Conservation (phyloP, 1,140 invertebrate genomes). For the Linepithema humile region DNA sequence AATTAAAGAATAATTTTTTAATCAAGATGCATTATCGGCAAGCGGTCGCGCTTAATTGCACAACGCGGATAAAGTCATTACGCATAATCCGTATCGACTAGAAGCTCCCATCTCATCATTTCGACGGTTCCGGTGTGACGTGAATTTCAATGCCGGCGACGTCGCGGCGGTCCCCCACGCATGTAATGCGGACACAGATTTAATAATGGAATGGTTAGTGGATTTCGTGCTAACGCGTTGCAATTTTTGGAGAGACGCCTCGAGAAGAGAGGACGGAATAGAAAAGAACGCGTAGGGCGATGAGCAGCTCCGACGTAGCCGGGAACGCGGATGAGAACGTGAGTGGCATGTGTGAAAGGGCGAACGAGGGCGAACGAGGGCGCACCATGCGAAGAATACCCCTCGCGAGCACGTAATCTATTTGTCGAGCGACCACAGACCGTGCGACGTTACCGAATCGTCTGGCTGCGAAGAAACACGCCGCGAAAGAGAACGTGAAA, state of each 20-base stretch:
- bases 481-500: constrained; percentile 43
- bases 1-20: constrained; percentile 14
- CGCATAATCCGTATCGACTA: constrained; percentile 57
- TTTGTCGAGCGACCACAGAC: constrained; percentile 82
- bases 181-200: constrained; percentile 81
- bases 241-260: constrained; percentile 79
- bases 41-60: constrained; percentile 29
- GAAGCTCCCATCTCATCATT: constrained; percentile 59
- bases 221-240: constrained; percentile 82
- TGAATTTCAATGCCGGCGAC: constrained; percentile 74
- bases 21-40: constrained; percentile 36
- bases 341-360: constrained; percentile 81
- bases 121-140: constrained; percentile 72
- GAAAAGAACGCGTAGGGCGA: constrained; percentile 53
- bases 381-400: constrained; percentile 75
- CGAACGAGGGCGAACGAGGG: constrained; percentile 68
- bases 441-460: constrained; percentile 57
- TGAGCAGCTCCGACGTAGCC: constrained; percentile 38
- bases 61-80: constrained; percentile 52
- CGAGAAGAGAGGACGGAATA: constrained; percentile 2
- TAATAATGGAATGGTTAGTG: constrained; percentile 84
- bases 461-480: constrained; percentile 1
- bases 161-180: constrained; percentile 39
- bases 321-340: constrained; percentile 79
- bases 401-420: constrained; percentile 83